Evolutionary conservation across 2,888 invertebrate species (phyloP), one percentile per base, ranked within the genome.

Genomic region (Piscicola geometra): DNA sequence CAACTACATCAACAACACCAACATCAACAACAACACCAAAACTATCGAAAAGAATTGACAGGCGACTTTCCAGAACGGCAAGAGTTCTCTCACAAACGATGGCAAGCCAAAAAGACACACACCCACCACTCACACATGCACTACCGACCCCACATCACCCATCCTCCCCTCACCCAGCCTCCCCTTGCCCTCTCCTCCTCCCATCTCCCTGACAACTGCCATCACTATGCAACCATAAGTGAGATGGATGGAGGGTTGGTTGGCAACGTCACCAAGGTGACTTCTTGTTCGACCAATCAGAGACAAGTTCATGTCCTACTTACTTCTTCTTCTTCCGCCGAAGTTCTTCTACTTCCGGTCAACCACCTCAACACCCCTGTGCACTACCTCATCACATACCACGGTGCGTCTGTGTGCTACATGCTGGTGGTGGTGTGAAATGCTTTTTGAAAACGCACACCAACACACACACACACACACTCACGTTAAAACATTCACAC

Each of bases 301-400:
- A 72, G 79, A 33, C 69, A 77, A 52, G 25, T 76, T 18, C 68
- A 60, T 64, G 76, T 79, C 33, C 76, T 77, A 68, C n/a, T 77
- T 28, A 76, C 79, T 3, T 77, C 77, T n/a, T 72, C 72, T 1
- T 67, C 75, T 12, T 25, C 25, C 28, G 71, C 77, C 67, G 72
- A 78, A 69, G 71, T 77, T 18, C 56, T 64, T 25, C 69, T 79
- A 41, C 67, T 76, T 30, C 33, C 74, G 1, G 25, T 67, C 56
- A 70, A 41, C 15, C 18, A 64, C 64, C 67, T 64, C 41, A 71
- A 72, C 41, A 41, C 74, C 5, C 74, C 77, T 5, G 35, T 75
- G 28, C 73, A 78, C 41, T 79, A 76, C 60, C 41, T 77, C 36
- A 70, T 79, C 52, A 76, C 76, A 35, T 79, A 77, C 67, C 74